A percentile compares a stretch with the other conserved stretches of the same genome.
Conservation (phyloP, 2,113 vertebrate species). For the Archilochus colubris region DNA sequence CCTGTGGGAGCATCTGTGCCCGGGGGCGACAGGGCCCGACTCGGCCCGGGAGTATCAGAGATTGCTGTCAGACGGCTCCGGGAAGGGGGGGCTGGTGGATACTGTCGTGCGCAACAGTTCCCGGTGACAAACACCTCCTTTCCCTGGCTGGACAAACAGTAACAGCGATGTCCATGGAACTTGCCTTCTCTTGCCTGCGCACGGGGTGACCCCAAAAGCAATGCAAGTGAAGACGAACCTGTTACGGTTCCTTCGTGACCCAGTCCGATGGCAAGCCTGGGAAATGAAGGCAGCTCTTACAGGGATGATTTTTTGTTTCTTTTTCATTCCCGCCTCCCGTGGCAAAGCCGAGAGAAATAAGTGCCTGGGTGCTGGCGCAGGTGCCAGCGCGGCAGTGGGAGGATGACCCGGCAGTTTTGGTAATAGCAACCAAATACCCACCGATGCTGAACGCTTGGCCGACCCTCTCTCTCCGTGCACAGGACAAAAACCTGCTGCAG, state of each 20-base stretch:
- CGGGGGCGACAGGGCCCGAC: accelerated
- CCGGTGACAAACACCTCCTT: neutral
- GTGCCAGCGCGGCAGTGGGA: neutral
- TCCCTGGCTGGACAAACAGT: neutral
- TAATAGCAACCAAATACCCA: neutral
- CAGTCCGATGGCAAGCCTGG: neutral
- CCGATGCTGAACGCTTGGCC: neutral
- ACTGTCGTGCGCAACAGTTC: too few species aligned
- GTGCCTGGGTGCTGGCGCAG: neutral
- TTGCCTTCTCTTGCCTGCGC: neutral
- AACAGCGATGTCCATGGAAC: neutral
- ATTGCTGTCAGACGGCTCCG: neutral
- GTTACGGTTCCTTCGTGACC: neutral
- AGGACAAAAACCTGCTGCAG: neutral
- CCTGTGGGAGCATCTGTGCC: neutral
- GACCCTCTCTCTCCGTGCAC: too few species aligned
- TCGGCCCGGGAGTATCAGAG: neutral
- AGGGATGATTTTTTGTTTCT: too few species aligned
- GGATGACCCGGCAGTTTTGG: neutral
- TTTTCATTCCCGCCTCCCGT: accelerated
- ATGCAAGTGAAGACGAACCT: neutral
- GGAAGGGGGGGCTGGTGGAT: neutral
- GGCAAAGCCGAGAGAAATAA: neutral
- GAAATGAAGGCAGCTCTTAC: neutral
- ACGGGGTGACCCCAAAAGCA: neutral